Evolutionary conservation across 1,140 invertebrate species (phyloP), one percentile per base, ranked within the genome.

Genomic region (Idris sp.): DNA sequence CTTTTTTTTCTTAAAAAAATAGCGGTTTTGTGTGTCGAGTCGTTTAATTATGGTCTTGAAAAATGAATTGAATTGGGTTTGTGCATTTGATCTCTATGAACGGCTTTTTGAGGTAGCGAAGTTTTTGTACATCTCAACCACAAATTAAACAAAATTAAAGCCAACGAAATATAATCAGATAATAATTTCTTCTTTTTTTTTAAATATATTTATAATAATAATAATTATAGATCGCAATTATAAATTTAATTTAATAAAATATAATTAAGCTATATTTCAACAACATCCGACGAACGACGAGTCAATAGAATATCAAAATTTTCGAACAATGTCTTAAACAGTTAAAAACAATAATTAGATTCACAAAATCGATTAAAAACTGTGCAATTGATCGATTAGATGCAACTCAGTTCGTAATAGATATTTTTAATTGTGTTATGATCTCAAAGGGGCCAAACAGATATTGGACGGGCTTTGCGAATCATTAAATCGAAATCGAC

Each of bases 301-400:
- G 43, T 43, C 15, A 61, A 61, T 61, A 61, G 43, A 61, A 61
- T 61, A 61, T 61, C 43, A 40, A 61, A 61, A 48, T 3, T 26
- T 43, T 46, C 9, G 41, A 59, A 59, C 54, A 59, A 59, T 26
- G 26, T 44, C n/a, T 41, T 58, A 58, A 16, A 59, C 4, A 18
- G 38, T 59, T 38, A 43, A 59, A n/a, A n/a, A n/a, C n/a, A 44
- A 44, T 46, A 13, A 59, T 33, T 38, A 2, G 46, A 46, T 10
- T 41, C 11, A 41, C 15, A 54, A 54, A 58, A 58, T 44, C 53
- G 40, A 58, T 44, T 11, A 44, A 58, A 22, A 35, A 38, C 41
- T 46, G 19, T 44, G 53, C 26, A 46, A 46, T 46, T 22, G 51
- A 41, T 54, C 36, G 31, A 19, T 30, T 6, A n/a, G 18, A 46